Percentiles rank a stretch among this genome's conserved stretches.
phyloP scores from a whole-genome alignment of 2,797 vertebrate genomes.

The Cossypha dichroa region DNA sequence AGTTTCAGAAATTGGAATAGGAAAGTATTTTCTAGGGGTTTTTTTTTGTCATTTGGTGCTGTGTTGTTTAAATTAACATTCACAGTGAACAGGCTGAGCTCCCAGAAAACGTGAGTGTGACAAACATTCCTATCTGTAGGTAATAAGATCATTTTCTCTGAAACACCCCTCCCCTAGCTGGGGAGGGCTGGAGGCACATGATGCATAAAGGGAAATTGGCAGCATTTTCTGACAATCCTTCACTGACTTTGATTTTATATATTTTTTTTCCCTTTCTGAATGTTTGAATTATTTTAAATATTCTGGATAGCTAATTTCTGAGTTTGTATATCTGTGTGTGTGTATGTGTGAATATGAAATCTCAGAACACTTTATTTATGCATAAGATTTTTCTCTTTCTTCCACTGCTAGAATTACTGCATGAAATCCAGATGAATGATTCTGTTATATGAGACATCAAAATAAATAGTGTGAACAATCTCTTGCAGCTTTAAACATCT shows the following conservation, averaged over 20 bases:
- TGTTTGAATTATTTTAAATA: neutral
- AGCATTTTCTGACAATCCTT: neutral
- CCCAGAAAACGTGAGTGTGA: neutral
- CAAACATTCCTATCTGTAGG: neutral
- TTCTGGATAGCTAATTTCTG: neutral
- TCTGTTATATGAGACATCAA: neutral
- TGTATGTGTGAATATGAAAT: neutral
- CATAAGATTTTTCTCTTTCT: neutral
- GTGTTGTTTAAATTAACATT: neutral
- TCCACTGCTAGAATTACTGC: neutral
- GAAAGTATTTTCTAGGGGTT: neutral
- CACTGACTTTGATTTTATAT: neutral
- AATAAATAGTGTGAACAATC: slow-evolving; percentile 32
- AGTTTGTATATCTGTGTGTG: neutral
- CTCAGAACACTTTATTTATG: neutral
- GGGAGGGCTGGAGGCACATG: neutral
- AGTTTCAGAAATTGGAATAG: neutral
- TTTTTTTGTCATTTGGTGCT: neutral
- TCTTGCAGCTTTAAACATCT: slow-evolving; percentile 37
- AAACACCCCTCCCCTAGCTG: neutral
- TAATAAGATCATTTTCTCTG: neutral
- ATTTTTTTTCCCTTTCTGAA: neutral
- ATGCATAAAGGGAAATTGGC: neutral
- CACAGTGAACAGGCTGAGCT: neutral
- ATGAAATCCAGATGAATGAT: neutral